Base-by-base conservation (phyloP, 2,888 invertebrate genomes). In the Hydrotaea cyrtoneurina region DNA sequence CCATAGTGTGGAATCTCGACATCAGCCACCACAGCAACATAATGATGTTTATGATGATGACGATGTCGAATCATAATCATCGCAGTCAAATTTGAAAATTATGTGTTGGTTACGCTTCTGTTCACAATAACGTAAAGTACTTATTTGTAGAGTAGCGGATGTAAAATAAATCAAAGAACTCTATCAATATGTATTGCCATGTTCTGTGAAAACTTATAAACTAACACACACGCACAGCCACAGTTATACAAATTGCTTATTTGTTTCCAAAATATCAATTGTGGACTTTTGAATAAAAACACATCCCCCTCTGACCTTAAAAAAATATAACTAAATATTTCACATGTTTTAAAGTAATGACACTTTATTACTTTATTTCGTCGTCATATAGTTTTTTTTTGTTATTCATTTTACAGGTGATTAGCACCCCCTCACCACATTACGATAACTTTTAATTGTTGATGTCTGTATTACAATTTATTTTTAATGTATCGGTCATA, bases 21-120 rank as follows among this genome's bases (percentile, higher is more conserved):
- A 43, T 43, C 13, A 4, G 21, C 21, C 55, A 21, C 55, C 3
- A 21, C 55, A 55, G 8, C 55, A 11, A 19, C 55, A 55, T 55
- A 7, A 55, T 50, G 31, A 31, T 31, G 31, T 31, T 31, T 2
- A 31, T 31, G 31, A 31, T 46, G 15, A 46, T n/a, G 31, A 31
- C 31, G 31, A 31, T 31, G 15, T n/a, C 46, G n/a, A 11, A 53
- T n/a, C n/a, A 72, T 5, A 15, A 26, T 10, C 23, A 21, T 31
- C 19, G 36, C 21, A 73, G 26, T 19, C 11, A 11, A 36, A 39
- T 57, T 73, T 62, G 87, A 88, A 88, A 88, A 89, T 89, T 88
- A 88, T 31, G 31, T 31, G 31, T 87, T 88, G 87, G 89, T 89
- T 88, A 89, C 89, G 89, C 89, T 88, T 89, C 86, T 89, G 86